Evolutionary conservation across 2,113 vertebrate genomes (phyloP), one percentile per base, ranked within the genome.

Genomic region (Acanthisitta chloris): DNA sequence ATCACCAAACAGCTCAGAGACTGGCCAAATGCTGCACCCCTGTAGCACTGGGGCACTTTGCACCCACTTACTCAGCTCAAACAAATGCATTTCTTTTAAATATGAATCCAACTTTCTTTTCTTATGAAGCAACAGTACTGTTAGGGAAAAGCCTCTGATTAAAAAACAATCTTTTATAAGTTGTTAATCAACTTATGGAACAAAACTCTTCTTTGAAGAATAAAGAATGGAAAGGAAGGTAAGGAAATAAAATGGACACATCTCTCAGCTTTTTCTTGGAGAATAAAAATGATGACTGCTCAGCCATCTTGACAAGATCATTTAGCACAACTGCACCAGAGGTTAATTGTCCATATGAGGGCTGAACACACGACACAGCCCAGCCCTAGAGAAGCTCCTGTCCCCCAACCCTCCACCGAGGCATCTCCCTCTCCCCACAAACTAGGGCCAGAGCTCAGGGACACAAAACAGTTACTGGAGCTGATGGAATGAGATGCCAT

Each of bases 361-460:
- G n/a, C 28, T 54, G 57, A 51, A 34, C 12, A 57, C 34, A 12
- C 4, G 0, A 14, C 36, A 14, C 28, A 55, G 55, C 46, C 40
- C 6, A 33, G 51, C 26, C 18, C 36, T 12, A 12, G 34, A 45
- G 38, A 73, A 29, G 34, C 34, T 79, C 34, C 55, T 34, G 51
- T 43, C 33, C 51, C 69, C 52, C 54, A 2, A 1, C 34, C 38
- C 48, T 43, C 12, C 15, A 25, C 20, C 0, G 0, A 76, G 42
- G 20, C 4, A 1, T 51, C 48, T 72, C 42, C 54, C 42, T 17
- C 29, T 94, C 49, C 65, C 64, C 71, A 38, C 0, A 4, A 80
- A 59, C 19, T 4, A 20, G 17, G 34, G 49, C 13, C 2, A 26
- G 55, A 89, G 33, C 73, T 74, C 1, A 0, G 65, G 74, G 81